Conservation (phyloP, 1,140 invertebrate species). For the Magallana ariakensis region DNA sequence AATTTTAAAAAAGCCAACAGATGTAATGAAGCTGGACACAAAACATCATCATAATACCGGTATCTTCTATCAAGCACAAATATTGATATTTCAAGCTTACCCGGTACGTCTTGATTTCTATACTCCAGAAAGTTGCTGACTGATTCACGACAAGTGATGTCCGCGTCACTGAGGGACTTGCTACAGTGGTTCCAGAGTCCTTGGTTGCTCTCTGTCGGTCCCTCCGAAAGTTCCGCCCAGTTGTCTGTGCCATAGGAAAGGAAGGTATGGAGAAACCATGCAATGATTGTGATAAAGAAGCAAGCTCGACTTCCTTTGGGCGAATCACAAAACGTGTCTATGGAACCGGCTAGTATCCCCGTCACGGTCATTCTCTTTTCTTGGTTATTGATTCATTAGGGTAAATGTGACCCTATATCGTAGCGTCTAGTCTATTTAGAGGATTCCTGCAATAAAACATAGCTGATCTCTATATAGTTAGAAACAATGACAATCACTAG, state of each 20-base stretch:
- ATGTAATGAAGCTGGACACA: too few relatives aligned
- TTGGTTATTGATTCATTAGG: too few relatives aligned
- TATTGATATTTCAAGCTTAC: background rate
- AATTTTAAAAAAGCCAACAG: too few relatives aligned
- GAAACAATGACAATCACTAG: too few relatives aligned
- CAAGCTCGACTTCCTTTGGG: background rate
- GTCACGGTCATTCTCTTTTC: background rate
- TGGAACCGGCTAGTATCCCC: background rate
- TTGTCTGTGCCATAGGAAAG: background rate
- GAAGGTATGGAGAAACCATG: background rate
- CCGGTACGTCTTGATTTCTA: background rate
- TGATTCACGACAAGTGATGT: background rate
- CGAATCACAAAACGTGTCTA: background rate
- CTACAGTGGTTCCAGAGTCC: constrained; percentile 21
- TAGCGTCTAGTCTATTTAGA: too few relatives aligned
- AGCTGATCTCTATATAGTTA: too few relatives aligned
- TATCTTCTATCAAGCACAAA: too few relatives aligned
- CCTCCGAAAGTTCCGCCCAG: background rate
- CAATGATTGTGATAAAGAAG: background rate
- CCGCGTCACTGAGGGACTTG: background rate
- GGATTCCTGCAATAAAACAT: too few relatives aligned
- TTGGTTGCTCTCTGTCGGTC: background rate
- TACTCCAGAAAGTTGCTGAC: background rate
- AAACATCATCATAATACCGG: too few relatives aligned
- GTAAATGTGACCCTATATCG: too few relatives aligned